Base-by-base conservation (phyloP, 2,797 vertebrate species). In the Syngnathus acus region DNA sequence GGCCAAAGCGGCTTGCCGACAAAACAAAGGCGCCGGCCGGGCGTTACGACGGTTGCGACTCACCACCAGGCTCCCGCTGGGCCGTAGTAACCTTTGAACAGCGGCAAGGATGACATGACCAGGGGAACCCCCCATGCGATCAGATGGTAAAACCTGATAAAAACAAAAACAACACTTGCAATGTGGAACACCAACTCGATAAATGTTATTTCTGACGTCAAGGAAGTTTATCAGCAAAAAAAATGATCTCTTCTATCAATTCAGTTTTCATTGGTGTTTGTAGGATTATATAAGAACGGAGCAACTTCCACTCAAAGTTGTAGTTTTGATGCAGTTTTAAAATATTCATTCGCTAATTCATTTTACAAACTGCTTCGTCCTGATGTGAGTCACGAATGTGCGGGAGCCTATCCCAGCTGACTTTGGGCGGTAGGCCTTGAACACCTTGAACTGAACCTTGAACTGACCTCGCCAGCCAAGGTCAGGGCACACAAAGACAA, bases 1-100 rank as follows among this genome's bases (percentile, higher is more conserved):
- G 69, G 73, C 69, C 74, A 76, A 67, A 19, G 40, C 57, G 55
- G 75, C 66, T 63, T 74, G 65, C 70, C 66, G 66, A 40, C 45
- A 66, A 62, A 65, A 74, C 66, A 50, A 50, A n/a, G 19, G 75
- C 62, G 43, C 66, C 71, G 67, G 43, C 66, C 71, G 67, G 26
- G 64, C 47, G 59, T 48, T 62, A 64, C 6, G 1, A 47, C 11
- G 16, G 64, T 74, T 47, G 70, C 72, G 83, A 78, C 88, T 65
- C 57, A 92, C 91, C 82, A 79, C 90, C 89, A 94, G 68, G 89
- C 80, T 80, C 92, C 90, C 21, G 91, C 91, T 21, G 89, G 89
- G 72, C 91, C 91, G 32, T 91, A 88, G 87, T 87, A 92, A 75
- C 92, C 89, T 79, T 83, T 89, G 11, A 89, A 70, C 64, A 92